phyloP scores from a whole-genome alignment of 2,113 vertebrate genomes.

The Cinclus mexicanus region DNA sequence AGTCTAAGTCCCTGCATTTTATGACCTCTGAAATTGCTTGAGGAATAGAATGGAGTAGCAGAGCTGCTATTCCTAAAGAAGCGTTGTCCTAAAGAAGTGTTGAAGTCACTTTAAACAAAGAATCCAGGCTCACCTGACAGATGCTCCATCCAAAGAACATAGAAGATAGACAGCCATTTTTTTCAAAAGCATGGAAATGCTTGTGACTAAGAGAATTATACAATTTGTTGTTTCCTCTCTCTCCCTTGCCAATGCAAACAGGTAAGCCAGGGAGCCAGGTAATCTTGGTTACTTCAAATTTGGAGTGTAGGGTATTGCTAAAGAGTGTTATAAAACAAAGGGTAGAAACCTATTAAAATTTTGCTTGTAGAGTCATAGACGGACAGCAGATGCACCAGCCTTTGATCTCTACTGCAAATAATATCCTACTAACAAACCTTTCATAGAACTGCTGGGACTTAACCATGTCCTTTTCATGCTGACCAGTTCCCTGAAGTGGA shows the following conservation, averaged over 20 bases:
- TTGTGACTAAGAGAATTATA: background rate
- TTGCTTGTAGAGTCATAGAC: background rate
- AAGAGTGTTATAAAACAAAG: background rate
- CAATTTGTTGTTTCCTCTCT: background rate
- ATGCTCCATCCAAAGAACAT: background rate
- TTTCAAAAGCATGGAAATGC: background rate
- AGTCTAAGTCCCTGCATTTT: background rate
- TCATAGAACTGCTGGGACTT: background rate
- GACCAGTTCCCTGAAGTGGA: background rate
- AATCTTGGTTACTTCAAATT: background rate
- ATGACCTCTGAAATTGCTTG: background rate
- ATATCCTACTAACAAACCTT: background rate
- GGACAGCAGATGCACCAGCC: background rate
- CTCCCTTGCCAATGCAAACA: background rate
- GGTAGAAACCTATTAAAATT: background rate
- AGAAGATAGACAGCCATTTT: background rate
- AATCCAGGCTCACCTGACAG: background rate
- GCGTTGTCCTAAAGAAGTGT: background rate
- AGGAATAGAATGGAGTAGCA: background rate
- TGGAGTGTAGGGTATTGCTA: background rate
- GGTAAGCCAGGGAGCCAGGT: background rate
- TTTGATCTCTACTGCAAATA: background rate
- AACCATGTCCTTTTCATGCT: background rate
- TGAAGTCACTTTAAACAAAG: background rate
- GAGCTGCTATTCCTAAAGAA: background rate